A percentile compares a stretch with the other conserved stretches of the same genome.
phyloP scores from a whole-genome alignment of 2,888 invertebrate species.

The Chloroclysta siterata region DNA sequence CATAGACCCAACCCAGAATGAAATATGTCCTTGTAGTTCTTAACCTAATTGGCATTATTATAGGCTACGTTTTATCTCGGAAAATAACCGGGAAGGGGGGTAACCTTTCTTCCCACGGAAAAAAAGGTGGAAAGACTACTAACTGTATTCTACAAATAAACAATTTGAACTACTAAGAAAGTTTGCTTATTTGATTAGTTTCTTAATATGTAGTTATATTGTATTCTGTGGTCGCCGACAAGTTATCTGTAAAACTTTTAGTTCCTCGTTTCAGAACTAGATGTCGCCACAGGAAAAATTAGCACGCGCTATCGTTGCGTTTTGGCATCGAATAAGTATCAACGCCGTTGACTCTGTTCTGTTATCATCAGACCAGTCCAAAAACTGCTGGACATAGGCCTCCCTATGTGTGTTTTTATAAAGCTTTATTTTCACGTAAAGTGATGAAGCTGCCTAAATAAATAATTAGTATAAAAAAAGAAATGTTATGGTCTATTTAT shows the following conservation, averaged over 20 bases:
- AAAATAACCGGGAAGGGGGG: too few species aligned
- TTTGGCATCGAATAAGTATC: neutral
- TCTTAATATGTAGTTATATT: neutral
- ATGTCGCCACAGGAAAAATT: constrained; percentile 31
- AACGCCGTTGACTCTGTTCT: neutral
- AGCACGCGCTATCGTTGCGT: constrained; percentile 27
- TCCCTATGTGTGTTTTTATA: constrained; percentile 34
- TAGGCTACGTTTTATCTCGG: too few species aligned
- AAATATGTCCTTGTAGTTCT: too few species aligned
- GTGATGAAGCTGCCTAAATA: constrained; percentile 10
- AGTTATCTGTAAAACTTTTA: neutral
- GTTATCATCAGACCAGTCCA: constrained; percentile 20
- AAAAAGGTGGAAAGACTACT: too few species aligned
- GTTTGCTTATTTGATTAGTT: too few species aligned
- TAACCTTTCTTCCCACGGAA: too few species aligned
- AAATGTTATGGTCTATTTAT: too few species aligned
- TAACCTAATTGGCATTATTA: too few species aligned
- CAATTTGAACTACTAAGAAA: too few species aligned
- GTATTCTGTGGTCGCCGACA: neutral
- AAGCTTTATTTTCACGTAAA: constrained; percentile 28
- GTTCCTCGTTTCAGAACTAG: constrained; percentile 16
- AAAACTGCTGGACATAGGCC: constrained; percentile 29
- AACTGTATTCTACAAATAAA: too few species aligned
- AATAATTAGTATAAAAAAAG: too few species aligned
- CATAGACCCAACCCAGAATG: too few species aligned